These are phyloP conservation scores for Patiria miniata DNA, from an alignment of 35 echinoderm and acorn worm species.

Conservation along the genomic window DNA sequence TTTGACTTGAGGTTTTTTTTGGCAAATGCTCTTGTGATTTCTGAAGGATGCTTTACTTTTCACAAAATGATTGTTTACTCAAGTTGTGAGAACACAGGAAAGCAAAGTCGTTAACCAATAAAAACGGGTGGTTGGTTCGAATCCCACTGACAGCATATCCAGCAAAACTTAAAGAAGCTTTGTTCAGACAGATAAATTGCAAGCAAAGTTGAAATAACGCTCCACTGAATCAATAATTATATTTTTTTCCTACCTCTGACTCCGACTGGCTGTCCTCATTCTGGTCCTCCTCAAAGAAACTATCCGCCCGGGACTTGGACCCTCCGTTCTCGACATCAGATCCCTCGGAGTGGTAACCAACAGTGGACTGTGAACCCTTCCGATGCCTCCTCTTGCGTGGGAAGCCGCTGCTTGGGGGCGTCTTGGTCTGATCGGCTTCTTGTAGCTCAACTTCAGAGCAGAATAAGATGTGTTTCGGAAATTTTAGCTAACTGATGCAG, in stretches of 20 bases:
- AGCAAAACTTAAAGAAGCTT: too few relatives aligned
- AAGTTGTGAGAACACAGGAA: too few relatives aligned
- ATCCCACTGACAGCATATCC: too few relatives aligned
- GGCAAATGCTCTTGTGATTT: too few relatives aligned
- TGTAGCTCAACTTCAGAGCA: background rate
- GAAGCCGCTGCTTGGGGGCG: background rate
- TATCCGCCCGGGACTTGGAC: background rate
- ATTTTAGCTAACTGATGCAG: background rate
- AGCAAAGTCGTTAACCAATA: too few relatives aligned
- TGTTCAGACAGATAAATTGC: too few relatives aligned
- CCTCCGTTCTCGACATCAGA: constrained; percentile 1
- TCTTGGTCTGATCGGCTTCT: constrained; percentile 2
- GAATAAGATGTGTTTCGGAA: too few relatives aligned
- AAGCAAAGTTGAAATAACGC: too few relatives aligned
- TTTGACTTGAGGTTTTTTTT: too few relatives aligned
- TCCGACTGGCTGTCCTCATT: constrained; percentile 66
- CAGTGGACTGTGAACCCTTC: background rate
- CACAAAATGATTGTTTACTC: too few relatives aligned
- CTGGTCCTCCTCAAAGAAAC: constrained; percentile 16
- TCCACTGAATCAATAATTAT: background rate
- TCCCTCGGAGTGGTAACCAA: background rate
- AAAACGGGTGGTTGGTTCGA: too few relatives aligned
- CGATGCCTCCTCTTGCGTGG: constrained; percentile 5
- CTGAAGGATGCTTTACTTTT: too few relatives aligned
- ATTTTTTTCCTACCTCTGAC: constrained; percentile 67